Base-by-base conservation (phyloP, 2,113 vertebrate species). In the Melanostigma gelatinosum region DNA sequence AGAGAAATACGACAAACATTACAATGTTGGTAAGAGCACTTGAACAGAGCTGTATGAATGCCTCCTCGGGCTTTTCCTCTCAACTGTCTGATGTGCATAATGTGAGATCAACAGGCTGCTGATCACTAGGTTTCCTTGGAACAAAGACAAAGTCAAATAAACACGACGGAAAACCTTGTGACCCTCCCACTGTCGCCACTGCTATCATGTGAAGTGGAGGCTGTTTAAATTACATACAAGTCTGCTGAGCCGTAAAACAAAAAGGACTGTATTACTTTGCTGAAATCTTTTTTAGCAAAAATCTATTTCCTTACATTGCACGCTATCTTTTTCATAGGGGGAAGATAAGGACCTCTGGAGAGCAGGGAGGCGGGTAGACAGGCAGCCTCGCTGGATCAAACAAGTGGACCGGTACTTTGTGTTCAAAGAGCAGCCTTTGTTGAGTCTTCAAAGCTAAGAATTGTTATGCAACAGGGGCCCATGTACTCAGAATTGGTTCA, bases 391-490 rank as follows among this genome's bases (percentile, higher is more conserved):
- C 46, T 32, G 75, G 77, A 93, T 91, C 87, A 90, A 91, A 90
- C 78, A 64, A 82, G 75, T 85, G 83, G 72, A 77, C 78, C 73
- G 79, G 78, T 80, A 86, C 86, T 82, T 73, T 22, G 72, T 81
- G 85, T 90, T 93, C 86, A 85, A 83, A 86, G 74, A 86, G 81
- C 57, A 69, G 40, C 32, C 77, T 87, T 91, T 91, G 89, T 89
- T 76, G 62, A 81, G 70, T 89, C 85, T 92, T 91, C 85, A 92
- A 92, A 93, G 91, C 64, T 63, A 86, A 82, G 77, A 85, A 85
- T 73, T 79, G 77, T 92, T 94, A 88, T 67, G 88, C 87, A 94
- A 93, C 87, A 89, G 72, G 38, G 61, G 32, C 74, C 88, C 69
- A 65, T 83, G 87, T 79, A 84, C 76, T 84, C 88, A 82, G 86